Percentiles rank a stretch among this genome's conserved stretches.
Conservation (phyloP, 2,113 vertebrate species). For the Condylura cristata region DNA sequence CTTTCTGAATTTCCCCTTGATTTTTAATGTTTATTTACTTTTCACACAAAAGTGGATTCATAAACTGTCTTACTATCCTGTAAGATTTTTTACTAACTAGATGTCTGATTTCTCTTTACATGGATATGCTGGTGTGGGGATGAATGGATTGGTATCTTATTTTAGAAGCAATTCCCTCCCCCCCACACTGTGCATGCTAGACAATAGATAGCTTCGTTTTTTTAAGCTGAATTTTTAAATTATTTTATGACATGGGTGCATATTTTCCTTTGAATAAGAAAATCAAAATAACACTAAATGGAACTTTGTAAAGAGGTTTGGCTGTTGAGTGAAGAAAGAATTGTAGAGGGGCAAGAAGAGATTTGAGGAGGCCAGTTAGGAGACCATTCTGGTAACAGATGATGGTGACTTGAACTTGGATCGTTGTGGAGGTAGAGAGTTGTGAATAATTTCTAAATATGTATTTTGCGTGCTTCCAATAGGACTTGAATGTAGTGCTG, state of each 20-base stretch:
- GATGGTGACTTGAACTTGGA: not conserved
- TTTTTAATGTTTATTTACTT: not conserved
- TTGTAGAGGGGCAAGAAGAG: not conserved
- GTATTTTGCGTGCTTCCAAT: not conserved
- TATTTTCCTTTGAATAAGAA: not conserved
- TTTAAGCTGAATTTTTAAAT: slow-evolving; percentile 25
- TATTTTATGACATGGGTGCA: not conserved
- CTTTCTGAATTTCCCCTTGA: not conserved
- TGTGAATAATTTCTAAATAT: not conserved
- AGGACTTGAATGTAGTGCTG: not conserved
- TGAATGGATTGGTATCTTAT: not conserved
- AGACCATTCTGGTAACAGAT: not conserved
- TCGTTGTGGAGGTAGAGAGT: not conserved
- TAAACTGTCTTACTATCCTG: not conserved
- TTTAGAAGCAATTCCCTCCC: slow-evolving; percentile 41
- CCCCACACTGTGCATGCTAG: not conserved
- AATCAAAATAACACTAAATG: not conserved
- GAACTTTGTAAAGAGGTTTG: not conserved
- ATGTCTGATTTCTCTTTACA: not conserved
- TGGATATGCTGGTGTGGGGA: not conserved
- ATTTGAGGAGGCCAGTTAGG: not conserved
- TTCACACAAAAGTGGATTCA: not conserved
- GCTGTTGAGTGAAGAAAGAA: not conserved
- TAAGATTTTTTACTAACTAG: not conserved
- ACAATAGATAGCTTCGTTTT: not conserved